phyloP scores from a whole-genome alignment of 1,140 invertebrate species.

The Lasioglossum albipes region DNA sequence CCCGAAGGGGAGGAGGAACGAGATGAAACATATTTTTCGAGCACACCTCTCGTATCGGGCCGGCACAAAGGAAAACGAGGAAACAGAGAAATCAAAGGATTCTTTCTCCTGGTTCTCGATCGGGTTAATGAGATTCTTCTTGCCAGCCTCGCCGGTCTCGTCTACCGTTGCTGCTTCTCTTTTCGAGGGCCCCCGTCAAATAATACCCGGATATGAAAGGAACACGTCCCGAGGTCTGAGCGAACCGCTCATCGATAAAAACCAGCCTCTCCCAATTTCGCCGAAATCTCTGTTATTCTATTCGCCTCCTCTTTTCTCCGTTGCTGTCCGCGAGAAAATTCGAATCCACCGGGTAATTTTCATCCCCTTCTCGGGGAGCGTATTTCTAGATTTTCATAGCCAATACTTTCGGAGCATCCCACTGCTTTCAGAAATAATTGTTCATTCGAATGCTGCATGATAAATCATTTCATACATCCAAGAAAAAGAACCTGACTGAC shows the following conservation, averaged over 20 bases:
- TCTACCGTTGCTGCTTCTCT: too few species aligned
- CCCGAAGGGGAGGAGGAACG: too few species aligned
- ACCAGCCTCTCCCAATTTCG: neutral
- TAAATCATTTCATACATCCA: too few species aligned
- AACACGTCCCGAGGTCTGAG: constrained; percentile 5
- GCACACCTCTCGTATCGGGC: constrained; percentile 30
- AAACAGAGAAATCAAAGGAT: constrained; percentile 31
- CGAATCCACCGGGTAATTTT: neutral
- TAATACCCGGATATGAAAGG: constrained; percentile 33
- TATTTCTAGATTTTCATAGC: neutral
- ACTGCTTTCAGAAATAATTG: too few species aligned
- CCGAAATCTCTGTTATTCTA: constrained; percentile 1
- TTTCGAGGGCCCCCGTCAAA: constrained; percentile 7
- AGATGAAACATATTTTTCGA: constrained; percentile 29
- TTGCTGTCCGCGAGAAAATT: neutral
- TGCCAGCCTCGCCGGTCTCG: constrained; percentile 19
- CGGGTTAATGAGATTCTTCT: constrained; percentile 42
- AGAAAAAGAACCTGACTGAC: too few species aligned
- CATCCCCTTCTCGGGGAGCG: too few species aligned
- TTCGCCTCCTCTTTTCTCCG: neutral
- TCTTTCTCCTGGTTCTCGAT: constrained; percentile 29
- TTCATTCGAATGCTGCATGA: too few species aligned
- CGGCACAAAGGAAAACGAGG: constrained; percentile 13
- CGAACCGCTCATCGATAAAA: constrained; percentile 1
- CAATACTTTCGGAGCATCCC: too few species aligned